Conservation (phyloP, 2,113 vertebrate species). For the Stictonetta naevosa region DNA sequence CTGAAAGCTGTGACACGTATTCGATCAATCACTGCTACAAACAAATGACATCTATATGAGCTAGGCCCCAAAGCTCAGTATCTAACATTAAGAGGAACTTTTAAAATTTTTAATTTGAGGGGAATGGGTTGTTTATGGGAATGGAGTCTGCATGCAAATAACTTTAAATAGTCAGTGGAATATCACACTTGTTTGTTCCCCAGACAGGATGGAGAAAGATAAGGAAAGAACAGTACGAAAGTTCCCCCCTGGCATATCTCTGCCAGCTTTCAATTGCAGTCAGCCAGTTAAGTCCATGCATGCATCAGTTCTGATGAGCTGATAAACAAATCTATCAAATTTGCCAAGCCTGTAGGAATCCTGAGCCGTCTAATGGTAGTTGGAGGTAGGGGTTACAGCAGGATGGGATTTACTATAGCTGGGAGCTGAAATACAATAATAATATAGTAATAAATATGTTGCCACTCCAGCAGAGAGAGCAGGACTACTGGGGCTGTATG, state of each 20-base stretch:
- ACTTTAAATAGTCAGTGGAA: not conserved
- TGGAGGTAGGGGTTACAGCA: slow-evolving; percentile 57
- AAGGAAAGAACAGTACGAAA: slow-evolving; percentile 8
- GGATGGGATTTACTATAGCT: slow-evolving; percentile 49
- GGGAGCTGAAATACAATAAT: slow-evolving; percentile 54
- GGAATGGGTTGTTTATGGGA: not conserved
- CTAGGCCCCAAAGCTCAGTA: not conserved
- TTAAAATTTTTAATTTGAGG: not conserved
- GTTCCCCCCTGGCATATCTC: slow-evolving; percentile 2
- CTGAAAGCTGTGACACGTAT: not conserved
- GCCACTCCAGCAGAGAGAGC: slow-evolving; percentile 56
- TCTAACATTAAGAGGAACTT: not conserved
- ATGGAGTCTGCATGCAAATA: not conserved
- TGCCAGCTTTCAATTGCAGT: slow-evolving; percentile 12
- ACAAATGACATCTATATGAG: not conserved
- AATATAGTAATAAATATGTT: slow-evolving; percentile 62
- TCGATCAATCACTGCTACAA: slow-evolving; percentile 1
- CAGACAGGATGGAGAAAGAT: not conserved
- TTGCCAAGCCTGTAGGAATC: slow-evolving; percentile 61
- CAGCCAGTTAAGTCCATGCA: slow-evolving; percentile 17
- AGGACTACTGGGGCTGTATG: slow-evolving; percentile 40
- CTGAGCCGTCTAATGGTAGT: slow-evolving; percentile 44
- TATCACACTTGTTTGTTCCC: not conserved
- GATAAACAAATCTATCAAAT: slow-evolving; percentile 74
- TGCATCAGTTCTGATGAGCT: slow-evolving; percentile 51